Evolutionary conservation across 2,888 invertebrate species (phyloP).

Genomic region (Heliconius ethilla): DNA sequence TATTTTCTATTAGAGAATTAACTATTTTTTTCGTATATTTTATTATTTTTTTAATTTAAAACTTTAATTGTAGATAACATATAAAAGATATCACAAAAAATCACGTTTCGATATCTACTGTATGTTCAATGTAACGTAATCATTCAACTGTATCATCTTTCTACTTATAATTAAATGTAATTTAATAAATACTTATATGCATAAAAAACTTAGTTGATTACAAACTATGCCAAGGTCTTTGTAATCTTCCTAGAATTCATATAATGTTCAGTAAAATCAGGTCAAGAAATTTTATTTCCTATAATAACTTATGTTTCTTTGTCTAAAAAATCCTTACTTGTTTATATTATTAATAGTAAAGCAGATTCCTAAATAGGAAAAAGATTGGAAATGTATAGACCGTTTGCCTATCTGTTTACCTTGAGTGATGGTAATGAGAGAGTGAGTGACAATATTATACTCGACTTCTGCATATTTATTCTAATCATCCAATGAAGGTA

Average conservation of each 20-base stretch:
- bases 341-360: neutral
- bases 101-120: neutral
- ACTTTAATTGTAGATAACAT: neutral
- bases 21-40: neutral
- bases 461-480: conserved; percentile 7
- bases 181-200: neutral
- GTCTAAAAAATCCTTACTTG: neutral
- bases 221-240: conserved; percentile 32
- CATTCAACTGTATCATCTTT: neutral
- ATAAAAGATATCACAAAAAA: neutral
- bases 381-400: neutral
- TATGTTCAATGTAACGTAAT: neutral
- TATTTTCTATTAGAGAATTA: neutral
- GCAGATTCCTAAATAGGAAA: neutral
- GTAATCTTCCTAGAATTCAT: conserved; percentile 16
- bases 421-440: conserved; percentile 9
- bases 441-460: neutral
- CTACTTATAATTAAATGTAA: neutral
- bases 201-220: neutral
- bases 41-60: neutral
- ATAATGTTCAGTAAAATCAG: conserved; percentile 20
- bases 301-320: conserved; percentile 24
- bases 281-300: conserved; percentile 32
- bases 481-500: neutral
- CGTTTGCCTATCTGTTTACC: conserved; percentile 4